Conservation (phyloP, 2,113 vertebrate species). For the Tetrax tetrax region DNA sequence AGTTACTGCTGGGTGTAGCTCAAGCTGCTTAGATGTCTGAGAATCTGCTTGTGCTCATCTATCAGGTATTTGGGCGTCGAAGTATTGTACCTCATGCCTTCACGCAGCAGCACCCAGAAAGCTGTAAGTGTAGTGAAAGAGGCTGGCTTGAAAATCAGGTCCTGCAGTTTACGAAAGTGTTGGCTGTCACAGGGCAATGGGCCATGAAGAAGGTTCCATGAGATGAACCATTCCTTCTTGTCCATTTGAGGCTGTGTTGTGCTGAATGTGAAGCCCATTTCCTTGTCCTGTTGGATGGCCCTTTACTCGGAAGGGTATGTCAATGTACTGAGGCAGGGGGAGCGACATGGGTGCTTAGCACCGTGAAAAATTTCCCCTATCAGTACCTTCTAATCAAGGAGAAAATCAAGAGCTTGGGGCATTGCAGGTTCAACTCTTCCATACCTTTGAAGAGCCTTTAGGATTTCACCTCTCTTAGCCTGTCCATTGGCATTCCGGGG, state of each 20-base stretch:
- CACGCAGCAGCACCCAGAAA: neutral
- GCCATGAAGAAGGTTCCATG: neutral
- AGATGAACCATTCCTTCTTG: neutral
- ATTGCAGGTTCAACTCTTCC: neutral
- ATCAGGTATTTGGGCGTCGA: neutral
- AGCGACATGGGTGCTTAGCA: neutral
- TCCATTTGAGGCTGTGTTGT: neutral
- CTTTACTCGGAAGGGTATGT: neutral
- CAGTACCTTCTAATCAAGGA: neutral
- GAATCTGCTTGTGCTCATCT: neutral
- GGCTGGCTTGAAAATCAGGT: neutral
- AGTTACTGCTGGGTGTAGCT: conserved; percentile 16
- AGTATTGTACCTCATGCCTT: neutral
- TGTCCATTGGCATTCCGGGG: neutral
- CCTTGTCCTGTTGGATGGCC: rapidly evolving
- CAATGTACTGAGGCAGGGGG: neutral
- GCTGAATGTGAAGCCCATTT: neutral
- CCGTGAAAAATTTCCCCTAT: neutral
- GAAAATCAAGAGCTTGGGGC: neutral
- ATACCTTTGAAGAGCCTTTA: neutral
- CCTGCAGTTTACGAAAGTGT: neutral
- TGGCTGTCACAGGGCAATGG: neutral
- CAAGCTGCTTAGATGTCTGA: neutral
- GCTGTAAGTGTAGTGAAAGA: neutral
- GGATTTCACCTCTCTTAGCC: neutral